A percentile compares a stretch with the other conserved stretches of the same genome.
Conservation (phyloP, 2,888 invertebrate genomes). For the Chirona hameri region DNA sequence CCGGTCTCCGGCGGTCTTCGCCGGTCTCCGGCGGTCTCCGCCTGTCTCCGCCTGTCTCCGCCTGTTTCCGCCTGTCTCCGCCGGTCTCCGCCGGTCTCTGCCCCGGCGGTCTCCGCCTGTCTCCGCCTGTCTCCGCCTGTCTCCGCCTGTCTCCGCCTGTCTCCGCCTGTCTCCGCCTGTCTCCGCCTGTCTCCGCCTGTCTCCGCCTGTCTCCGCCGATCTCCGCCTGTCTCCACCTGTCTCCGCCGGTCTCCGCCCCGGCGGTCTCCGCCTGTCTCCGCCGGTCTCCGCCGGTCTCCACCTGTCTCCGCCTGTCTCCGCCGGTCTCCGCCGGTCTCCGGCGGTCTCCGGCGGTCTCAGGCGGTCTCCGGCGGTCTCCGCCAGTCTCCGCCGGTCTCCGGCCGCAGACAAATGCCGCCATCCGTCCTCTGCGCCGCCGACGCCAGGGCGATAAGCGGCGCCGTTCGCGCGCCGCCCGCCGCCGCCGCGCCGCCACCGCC, state of each 20-base stretch:
- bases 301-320: too few relatives aligned
- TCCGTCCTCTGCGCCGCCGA: background rate
- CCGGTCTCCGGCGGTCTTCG: too few relatives aligned
- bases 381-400: background rate
- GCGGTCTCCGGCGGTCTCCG: background rate
- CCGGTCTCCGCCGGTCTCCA: too few relatives aligned
- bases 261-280: background rate
- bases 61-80: too few relatives aligned
- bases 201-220: background rate
- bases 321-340: too few relatives aligned
- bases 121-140: background rate
- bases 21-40: too few relatives aligned
- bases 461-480: background rate
- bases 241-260: background rate
- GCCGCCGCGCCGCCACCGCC: background rate
- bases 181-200: too few relatives aligned
- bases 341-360: too few relatives aligned
- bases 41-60: too few relatives aligned
- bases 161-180: too few relatives aligned
- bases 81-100: background rate
- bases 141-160: background rate
- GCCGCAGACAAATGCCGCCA: background rate
- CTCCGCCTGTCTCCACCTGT: background rate
- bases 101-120: background rate
- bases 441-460: background rate